Evolutionary conservation across 1,140 invertebrate species (phyloP).

Genomic region (Patella vulgata): DNA sequence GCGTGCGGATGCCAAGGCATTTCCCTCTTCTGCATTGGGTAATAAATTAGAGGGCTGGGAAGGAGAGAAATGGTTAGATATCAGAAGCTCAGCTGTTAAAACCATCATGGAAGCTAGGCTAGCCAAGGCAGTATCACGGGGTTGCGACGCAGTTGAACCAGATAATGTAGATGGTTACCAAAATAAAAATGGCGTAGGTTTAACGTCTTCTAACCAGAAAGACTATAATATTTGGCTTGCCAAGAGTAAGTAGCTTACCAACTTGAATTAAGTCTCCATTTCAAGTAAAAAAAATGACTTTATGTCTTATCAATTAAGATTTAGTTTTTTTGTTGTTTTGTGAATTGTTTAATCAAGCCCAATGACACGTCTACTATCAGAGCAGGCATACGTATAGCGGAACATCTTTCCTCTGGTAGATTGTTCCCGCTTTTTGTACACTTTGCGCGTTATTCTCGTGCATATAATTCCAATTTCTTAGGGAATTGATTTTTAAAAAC

Average conservation of each 20-base stretch:
- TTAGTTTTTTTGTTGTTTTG: slow-evolving; percentile 1
- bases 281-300: background rate
- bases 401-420: too few species aligned
- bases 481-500: too few species aligned
- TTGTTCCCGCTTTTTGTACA: too few species aligned
- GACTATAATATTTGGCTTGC: slow-evolving; percentile 44
- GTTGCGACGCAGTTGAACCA: slow-evolving; percentile 48
- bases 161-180: slow-evolving; percentile 45
- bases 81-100: slow-evolving; percentile 26
- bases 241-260: slow-evolving; percentile 10
- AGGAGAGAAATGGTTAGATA: slow-evolving; percentile 44
- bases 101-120: slow-evolving; percentile 32
- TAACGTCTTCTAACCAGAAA: slow-evolving; percentile 31
- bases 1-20: slow-evolving; percentile 33
- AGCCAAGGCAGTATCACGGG: slow-evolving; percentile 29
- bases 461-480: too few species aligned
- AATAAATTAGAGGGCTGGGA: slow-evolving; percentile 35
- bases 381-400: too few species aligned
- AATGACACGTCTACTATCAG: too few species aligned
- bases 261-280: too few species aligned
- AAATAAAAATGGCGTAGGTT: slow-evolving; percentile 30
- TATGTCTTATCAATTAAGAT: background rate
- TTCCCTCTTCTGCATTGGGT: slow-evolving; percentile 35
- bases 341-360: too few species aligned
- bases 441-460: too few species aligned